phyloP scores from a whole-genome alignment of 2,113 vertebrate species.

The Poicephalus gulielmi region DNA sequence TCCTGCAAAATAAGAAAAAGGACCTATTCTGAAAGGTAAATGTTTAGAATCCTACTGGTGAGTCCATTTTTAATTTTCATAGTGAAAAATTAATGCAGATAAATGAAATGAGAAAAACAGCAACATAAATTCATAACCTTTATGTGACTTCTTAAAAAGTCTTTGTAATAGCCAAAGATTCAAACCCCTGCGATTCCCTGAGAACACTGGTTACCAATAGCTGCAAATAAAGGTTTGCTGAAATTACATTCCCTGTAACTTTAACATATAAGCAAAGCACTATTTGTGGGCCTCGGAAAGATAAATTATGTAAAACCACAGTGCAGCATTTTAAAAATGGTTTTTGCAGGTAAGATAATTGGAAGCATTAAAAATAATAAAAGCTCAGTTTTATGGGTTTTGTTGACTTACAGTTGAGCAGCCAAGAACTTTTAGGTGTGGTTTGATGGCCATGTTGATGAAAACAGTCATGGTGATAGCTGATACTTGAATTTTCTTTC shows the following conservation, averaged over 20 bases:
- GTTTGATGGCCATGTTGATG: background rate
- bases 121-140: background rate
- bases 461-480: background rate
- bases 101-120: background rate
- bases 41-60: background rate
- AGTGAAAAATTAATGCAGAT: background rate
- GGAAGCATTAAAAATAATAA: background rate
- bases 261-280: background rate
- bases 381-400: background rate
- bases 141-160: background rate
- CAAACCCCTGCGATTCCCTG: background rate
- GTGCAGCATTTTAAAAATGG: background rate
- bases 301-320: background rate
- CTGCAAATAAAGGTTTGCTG: background rate
- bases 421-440: background rate
- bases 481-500: background rate
- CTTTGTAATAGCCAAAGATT: background rate
- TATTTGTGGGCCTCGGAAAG: background rate
- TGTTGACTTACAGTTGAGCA: background rate
- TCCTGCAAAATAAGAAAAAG: background rate
- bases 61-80: background rate
- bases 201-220: background rate
- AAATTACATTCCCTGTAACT: background rate
- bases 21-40: background rate
- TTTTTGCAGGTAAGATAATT: background rate